A percentile compares a stretch with the other conserved stretches of the same genome.
phyloP scores from a whole-genome alignment of 2,888 invertebrate species.

The Minunthozetes semirufus region DNA sequence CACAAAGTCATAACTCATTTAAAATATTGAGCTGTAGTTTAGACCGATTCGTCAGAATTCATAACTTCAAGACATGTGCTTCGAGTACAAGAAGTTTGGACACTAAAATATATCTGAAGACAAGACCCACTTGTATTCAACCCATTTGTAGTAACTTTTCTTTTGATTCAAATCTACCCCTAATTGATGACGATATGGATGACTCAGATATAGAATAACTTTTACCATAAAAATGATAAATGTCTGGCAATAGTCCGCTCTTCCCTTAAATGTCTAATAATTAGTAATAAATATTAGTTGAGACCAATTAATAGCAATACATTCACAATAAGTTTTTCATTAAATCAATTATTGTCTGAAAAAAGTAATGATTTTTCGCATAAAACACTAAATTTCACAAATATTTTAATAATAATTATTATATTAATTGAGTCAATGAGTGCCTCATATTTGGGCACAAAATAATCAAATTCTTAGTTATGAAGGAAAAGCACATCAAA shows the following conservation, averaged over 20 bases:
- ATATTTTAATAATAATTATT: too few species aligned
- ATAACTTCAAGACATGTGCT: slow-evolving; percentile 29
- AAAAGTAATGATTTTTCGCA: too few species aligned
- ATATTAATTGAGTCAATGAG: too few species aligned
- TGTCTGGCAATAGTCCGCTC: not conserved
- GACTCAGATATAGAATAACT: slow-evolving; percentile 20
- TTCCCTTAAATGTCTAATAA: not conserved
- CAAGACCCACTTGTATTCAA: slow-evolving; percentile 38
- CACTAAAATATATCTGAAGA: slow-evolving; percentile 36
- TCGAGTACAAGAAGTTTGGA: slow-evolving; percentile 32
- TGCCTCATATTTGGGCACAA: not conserved
- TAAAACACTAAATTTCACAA: too few species aligned
- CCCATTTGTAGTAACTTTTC: slow-evolving; percentile 32
- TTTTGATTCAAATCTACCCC: not conserved
- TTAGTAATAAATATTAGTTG: not conserved
- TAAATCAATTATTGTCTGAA: too few species aligned
- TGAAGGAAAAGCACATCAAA: not conserved
- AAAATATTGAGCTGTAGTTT: slow-evolving; percentile 38
- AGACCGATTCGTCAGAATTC: slow-evolving; percentile 39
- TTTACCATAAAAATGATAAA: not conserved
- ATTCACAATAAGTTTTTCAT: too few species aligned
- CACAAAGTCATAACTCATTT: not conserved
- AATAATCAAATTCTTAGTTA: not conserved
- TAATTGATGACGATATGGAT: slow-evolving; percentile 7
- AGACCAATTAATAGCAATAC: not conserved